phyloP scores from a whole-genome alignment of 2,888 invertebrate species.

The Polydrusus tereticollis region DNA sequence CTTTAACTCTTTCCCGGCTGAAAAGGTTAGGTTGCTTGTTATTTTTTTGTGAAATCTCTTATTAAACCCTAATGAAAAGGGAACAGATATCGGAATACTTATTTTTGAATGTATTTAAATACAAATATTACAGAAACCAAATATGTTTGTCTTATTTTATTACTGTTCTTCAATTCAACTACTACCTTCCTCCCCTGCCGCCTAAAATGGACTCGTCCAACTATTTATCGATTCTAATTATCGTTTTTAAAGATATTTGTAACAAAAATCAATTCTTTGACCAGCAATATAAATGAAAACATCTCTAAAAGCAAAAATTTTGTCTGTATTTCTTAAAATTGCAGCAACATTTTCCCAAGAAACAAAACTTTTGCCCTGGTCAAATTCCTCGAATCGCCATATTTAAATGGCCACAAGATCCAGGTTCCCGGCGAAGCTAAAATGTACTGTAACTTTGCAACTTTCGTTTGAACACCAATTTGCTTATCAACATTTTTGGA shows the following conservation, averaged over 20 bases:
- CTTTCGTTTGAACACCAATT: constrained; percentile 30
- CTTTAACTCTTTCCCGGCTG: background rate
- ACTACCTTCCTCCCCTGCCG: constrained; percentile 53
- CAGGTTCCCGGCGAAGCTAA: constrained; percentile 60
- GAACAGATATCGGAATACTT: background rate
- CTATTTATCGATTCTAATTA: constrained; percentile 5
- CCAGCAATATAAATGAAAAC: background rate
- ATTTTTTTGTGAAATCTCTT: background rate
- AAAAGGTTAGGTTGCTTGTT: constrained; percentile 21
- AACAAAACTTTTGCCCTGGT: background rate
- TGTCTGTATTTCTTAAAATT: background rate
- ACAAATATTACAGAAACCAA: background rate
- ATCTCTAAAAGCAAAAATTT: background rate
- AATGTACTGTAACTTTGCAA: constrained; percentile 37
- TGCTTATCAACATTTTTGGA: constrained; percentile 39
- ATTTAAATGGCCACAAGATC: constrained; percentile 33
- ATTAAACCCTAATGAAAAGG: background rate
- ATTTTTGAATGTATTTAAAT: background rate
- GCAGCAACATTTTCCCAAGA: background rate
- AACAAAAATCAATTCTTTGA: background rate
- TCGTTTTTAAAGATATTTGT: background rate
- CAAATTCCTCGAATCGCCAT: constrained; percentile 11
- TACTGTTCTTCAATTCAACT: constrained; percentile 31
- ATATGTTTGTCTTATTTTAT: constrained; percentile 4
- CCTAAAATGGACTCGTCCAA: constrained; percentile 54